Percentiles rank a stretch among this genome's conserved stretches.
phyloP scores from a whole-genome alignment of 2,113 vertebrate genomes.

The Nymphicus hollandicus region DNA sequence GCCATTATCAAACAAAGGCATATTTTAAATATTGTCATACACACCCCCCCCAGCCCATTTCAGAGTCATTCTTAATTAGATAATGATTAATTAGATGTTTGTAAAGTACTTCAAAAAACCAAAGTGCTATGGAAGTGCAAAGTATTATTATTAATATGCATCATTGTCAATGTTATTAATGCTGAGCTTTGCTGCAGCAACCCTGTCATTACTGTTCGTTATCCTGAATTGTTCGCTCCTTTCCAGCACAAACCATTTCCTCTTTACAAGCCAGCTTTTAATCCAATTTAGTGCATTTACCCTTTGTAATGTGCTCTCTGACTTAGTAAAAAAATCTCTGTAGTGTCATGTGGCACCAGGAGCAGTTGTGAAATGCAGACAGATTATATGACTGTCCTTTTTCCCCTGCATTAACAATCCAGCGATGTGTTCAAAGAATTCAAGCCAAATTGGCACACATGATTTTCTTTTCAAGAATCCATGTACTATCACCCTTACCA shows the following conservation, averaged over 20 bases:
- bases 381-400: slow-evolving; percentile 35
- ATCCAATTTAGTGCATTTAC: slow-evolving; percentile 55
- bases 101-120: slow-evolving; percentile 39
- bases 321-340: slow-evolving; percentile 45
- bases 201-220: slow-evolving; percentile 3
- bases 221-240: slow-evolving; percentile 3
- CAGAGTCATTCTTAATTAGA: slow-evolving; percentile 63
- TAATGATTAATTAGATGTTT: slow-evolving; percentile 69
- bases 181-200: not conserved
- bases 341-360: slow-evolving; percentile 27
- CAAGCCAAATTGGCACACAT: slow-evolving; percentile 41
- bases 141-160: slow-evolving; percentile 50
- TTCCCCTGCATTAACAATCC: slow-evolving; percentile 16
- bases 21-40: slow-evolving; percentile 56
- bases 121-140: slow-evolving; percentile 13
- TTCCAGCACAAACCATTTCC: slow-evolving; percentile 21
- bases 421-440: slow-evolving; percentile 32
- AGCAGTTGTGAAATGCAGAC: slow-evolving; percentile 28
- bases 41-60: not conserved
- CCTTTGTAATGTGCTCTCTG: slow-evolving; percentile 48
- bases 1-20: slow-evolving; percentile 55
- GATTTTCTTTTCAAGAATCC: slow-evolving; percentile 50
- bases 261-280: slow-evolving; percentile 46
- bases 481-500: slow-evolving; percentile 25
- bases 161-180: slow-evolving; percentile 21